Evolutionary conservation across 2,797 vertebrate genomes (phyloP).

Genomic region (Channa striata): DNA sequence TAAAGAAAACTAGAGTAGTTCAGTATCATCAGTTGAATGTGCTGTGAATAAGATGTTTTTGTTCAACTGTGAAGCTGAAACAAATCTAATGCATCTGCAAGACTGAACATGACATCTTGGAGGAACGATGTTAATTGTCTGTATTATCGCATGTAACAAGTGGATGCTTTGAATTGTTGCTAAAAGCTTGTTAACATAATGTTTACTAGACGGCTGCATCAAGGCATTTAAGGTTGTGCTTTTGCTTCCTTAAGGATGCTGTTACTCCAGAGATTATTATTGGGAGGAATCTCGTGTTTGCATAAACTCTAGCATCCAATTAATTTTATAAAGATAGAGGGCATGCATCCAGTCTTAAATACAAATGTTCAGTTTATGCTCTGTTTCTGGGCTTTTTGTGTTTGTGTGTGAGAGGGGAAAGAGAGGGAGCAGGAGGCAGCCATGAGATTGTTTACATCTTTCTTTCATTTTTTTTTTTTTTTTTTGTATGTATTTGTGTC

Average conservation of each 20-base stretch:
- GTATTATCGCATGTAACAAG: slow-evolving; percentile 6
- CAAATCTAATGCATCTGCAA: background rate
- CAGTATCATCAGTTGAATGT: background rate
- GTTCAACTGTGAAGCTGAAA: background rate
- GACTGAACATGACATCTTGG: background rate
- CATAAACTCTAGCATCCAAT: slow-evolving; percentile 32
- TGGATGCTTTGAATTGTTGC: background rate
- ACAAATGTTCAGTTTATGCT: slow-evolving; percentile 19
- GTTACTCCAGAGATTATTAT: slow-evolving; percentile 26
- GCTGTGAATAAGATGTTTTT: background rate
- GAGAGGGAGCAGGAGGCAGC: slow-evolving; percentile 7
- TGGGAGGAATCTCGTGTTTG: slow-evolving; percentile 19
- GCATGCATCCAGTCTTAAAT: slow-evolving; percentile 11
- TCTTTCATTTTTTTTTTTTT: too few relatives aligned
- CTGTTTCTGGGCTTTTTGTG: slow-evolving; percentile 5
- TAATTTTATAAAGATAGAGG: slow-evolving; percentile 25
- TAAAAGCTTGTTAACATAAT: slow-evolving; percentile 29
- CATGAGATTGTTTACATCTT: slow-evolving; percentile 17
- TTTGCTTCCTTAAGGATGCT: slow-evolving; percentile 2
- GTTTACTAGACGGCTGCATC: slow-evolving; percentile 13
- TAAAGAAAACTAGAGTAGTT: background rate
- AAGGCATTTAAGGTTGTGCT: slow-evolving; percentile 3
- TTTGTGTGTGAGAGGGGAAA: background rate
- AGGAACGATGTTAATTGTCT: slow-evolving; percentile 4
- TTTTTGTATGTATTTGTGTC: slow-evolving; percentile 12